Evolutionary conservation across 30 jellyfish, hydroid and myxozoan species (phyloP).

Genomic region (Turritopsis dohrnii): DNA sequence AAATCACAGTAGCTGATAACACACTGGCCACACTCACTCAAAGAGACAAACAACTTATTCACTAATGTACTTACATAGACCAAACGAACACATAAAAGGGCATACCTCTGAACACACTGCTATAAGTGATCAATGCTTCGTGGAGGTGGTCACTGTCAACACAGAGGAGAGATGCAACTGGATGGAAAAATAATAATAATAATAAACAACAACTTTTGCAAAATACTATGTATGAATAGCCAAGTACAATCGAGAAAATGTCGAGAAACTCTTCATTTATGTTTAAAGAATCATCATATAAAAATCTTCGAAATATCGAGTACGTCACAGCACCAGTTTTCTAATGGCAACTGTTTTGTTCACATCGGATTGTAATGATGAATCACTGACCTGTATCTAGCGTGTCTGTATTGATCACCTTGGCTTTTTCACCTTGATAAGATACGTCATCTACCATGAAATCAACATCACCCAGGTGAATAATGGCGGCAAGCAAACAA

Average conservation of each 20-base stretch:
- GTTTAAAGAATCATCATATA: too few species aligned
- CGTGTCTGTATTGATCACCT: slow-evolving; percentile 43
- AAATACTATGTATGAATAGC: not conserved
- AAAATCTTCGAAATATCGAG: too few species aligned
- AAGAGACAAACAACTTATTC: too few species aligned
- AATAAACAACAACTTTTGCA: not conserved
- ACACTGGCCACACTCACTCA: too few species aligned
- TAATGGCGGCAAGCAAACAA: slow-evolving; percentile 90
- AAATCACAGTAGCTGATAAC: too few species aligned
- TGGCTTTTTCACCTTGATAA: slow-evolving; percentile 85
- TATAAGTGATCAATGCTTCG: slow-evolving; percentile 61
- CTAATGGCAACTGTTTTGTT: too few species aligned
- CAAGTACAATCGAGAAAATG: too few species aligned
- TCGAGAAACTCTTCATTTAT: too few species aligned
- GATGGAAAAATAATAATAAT: not conserved
- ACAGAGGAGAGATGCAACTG: slow-evolving; percentile 86
- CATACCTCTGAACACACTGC: slow-evolving; percentile 85
- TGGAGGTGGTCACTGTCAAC: slow-evolving; percentile 54
- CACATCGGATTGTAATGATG: not conserved
- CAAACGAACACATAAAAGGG: not conserved
- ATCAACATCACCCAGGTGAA: slow-evolving; percentile 86
- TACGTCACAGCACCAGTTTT: too few species aligned
- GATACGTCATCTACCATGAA: slow-evolving; percentile 58
- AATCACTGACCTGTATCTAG: slow-evolving; percentile 66
- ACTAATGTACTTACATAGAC: too few species aligned